Evolutionary conservation across 2,888 invertebrate species (phyloP).

Genomic region (Trisateles emortualis): DNA sequence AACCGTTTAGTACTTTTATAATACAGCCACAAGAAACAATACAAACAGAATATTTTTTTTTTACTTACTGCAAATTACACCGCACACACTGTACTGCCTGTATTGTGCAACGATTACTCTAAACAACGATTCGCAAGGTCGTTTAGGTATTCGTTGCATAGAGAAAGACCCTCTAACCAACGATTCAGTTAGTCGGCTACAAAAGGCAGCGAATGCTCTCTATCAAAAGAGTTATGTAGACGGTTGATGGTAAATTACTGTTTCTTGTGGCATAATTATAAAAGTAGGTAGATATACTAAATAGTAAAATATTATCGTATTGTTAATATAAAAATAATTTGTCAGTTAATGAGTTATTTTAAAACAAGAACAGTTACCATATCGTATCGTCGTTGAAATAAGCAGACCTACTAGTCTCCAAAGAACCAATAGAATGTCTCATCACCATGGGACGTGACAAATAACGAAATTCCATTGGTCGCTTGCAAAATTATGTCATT

Average conservation of each 20-base stretch:
- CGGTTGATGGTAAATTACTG: neutral
- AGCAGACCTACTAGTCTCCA: neutral
- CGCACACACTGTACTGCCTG: too few species aligned
- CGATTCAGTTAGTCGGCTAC: too few species aligned
- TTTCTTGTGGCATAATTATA: neutral
- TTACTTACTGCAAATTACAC: too few species aligned
- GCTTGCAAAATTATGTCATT: neutral
- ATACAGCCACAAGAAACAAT: neutral
- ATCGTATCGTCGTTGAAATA: too few species aligned
- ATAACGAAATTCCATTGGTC: neutral
- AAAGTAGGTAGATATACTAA: too few species aligned
- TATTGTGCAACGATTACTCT: too few species aligned
- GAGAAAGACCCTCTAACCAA: too few species aligned
- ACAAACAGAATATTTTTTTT: too few species aligned
- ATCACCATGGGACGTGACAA: neutral
- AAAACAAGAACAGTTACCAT: neutral
- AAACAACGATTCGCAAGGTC: too few species aligned
- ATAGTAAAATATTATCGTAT: neutral
- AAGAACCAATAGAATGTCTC: neutral
- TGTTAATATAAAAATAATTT: conserved; percentile 4
- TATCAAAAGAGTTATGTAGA: neutral
- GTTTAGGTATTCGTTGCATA: too few species aligned
- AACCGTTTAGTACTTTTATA: conserved; percentile 7
- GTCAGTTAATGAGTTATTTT: conserved; percentile 1
- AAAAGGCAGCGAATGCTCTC: too few species aligned